Evolutionary conservation across 2,888 invertebrate genomes (phyloP).

Genomic region (Cabera pusaria): DNA sequence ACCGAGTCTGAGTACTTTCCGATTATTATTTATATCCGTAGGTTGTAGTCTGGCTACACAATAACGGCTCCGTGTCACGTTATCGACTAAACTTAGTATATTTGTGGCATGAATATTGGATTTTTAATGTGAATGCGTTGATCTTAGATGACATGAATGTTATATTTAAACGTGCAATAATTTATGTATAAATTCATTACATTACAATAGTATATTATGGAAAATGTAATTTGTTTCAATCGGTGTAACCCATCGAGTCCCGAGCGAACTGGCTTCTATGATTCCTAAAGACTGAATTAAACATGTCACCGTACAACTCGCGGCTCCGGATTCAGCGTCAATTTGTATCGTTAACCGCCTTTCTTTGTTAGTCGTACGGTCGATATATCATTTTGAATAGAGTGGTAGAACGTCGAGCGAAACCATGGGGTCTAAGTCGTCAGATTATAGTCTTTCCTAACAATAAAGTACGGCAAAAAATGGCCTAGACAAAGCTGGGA

Average conservation of each 20-base stretch:
- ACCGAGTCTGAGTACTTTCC: conserved; percentile 67
- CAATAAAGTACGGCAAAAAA: too few relatives aligned
- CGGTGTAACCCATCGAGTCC: conserved; percentile 61
- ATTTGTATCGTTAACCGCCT: conserved; percentile 56
- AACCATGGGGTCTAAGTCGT: too few relatives aligned
- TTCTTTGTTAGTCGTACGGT: conserved; percentile 41
- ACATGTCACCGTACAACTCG: conserved; percentile 65
- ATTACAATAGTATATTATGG: conserved; percentile 58
- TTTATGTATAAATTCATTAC: conserved; percentile 60
- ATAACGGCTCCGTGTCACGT: too few relatives aligned
- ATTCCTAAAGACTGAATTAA: conserved; percentile 75
- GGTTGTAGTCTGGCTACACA: conserved; percentile 69
- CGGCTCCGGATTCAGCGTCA: conserved; percentile 67
- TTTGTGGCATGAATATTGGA: conserved; percentile 51
- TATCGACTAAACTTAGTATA: too few relatives aligned
- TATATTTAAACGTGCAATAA: conserved; percentile 75
- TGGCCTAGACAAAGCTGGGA: too few relatives aligned
- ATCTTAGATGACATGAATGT: conserved; percentile 50
- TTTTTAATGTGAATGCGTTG: conserved; percentile 35
- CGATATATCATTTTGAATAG: conserved; percentile 45
- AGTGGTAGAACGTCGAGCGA: too few relatives aligned
- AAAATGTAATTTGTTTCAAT: conserved; percentile 64
- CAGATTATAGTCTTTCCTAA: too few relatives aligned
- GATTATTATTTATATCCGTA: conserved; percentile 74
- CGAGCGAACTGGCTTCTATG: conserved; percentile 56